Evolutionary conservation across 2,888 invertebrate genomes (phyloP).

Genomic region (Plagodis pulveraria): DNA sequence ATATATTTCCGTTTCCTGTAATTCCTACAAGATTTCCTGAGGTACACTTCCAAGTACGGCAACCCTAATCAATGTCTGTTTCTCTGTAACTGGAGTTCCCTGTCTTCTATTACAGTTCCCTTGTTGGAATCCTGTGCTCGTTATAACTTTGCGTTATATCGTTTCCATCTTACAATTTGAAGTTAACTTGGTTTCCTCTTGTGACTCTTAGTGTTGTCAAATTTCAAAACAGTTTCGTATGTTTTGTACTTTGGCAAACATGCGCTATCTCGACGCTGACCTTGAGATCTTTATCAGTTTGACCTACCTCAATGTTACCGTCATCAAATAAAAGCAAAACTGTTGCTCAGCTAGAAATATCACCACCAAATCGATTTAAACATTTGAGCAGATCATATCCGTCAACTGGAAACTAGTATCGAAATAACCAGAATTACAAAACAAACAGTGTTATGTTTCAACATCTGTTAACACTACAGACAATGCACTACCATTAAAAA

Average conservation of each 20-base stretch:
- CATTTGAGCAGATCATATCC: too few species aligned
- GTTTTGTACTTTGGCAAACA: background rate
- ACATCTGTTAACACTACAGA: conserved; percentile 31
- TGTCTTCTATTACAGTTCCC: conserved; percentile 21
- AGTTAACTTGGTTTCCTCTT: conserved; percentile 6
- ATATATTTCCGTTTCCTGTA: too few species aligned
- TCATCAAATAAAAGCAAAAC: background rate
- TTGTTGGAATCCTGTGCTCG: conserved; percentile 15
- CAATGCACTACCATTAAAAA: conserved; percentile 34
- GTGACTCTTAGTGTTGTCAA: background rate
- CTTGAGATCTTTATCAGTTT: conserved; percentile 12
- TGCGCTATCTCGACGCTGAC: conserved; percentile 7
- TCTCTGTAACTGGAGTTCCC: conserved; percentile 20
- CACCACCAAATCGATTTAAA: too few species aligned
- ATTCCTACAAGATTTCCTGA: too few species aligned
- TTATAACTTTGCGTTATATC: conserved; percentile 24
- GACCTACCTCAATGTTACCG: conserved; percentile 19
- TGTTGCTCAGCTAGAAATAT: background rate
- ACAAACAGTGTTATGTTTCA: conserved; percentile 31
- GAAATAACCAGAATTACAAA: conserved; percentile 26
- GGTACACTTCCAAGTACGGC: background rate
- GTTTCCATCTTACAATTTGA: conserved; percentile 15
- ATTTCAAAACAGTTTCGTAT: background rate
- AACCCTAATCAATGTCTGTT: conserved; percentile 15
- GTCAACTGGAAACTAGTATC: conserved; percentile 1